Evolutionary conservation across 1,140 invertebrate species (phyloP).

Genomic region (Calycopis cecrops): DNA sequence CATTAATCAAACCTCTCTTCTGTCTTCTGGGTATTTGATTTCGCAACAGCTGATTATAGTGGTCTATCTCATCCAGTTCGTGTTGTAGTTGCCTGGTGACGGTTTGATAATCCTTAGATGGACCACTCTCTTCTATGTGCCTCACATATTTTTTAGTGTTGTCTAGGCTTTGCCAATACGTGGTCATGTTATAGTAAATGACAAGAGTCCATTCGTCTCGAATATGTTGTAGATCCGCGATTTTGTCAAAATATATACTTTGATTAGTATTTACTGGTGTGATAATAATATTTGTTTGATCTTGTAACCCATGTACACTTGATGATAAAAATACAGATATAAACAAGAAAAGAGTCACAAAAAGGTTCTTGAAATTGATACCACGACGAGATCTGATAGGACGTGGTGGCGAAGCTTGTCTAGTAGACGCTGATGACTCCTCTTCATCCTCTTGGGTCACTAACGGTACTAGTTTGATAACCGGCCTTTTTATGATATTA

Average conservation of each 20-base stretch:
- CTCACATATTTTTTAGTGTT: no score
- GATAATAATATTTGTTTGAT: conserved; percentile 17
- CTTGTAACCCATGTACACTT: conserved; percentile 28
- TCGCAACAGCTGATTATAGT: conserved; percentile 21
- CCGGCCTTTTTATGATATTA: conserved; percentile 15
- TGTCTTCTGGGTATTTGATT: no score
- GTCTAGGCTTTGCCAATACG: conserved; percentile 23
- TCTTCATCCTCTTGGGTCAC: conserved; percentile 3
- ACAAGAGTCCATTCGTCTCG: conserved; percentile 31
- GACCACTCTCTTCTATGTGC: no score
- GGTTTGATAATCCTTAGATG: no score
- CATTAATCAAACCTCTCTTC: no score
- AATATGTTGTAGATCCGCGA: conserved; percentile 24
- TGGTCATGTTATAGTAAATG: conserved; percentile 27
- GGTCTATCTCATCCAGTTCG: conserved; percentile 18
- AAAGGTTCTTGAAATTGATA: conserved; percentile 12
- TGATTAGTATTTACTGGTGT: conserved; percentile 20
- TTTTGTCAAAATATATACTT: conserved; percentile 22
- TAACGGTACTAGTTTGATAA: conserved; percentile 15
- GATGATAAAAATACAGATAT: conserved; percentile 17
- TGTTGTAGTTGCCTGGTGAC: no score
- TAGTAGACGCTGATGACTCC: background rate
- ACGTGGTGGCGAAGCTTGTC: background rate
- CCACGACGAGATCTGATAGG: background rate
- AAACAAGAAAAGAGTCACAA: conserved; percentile 10